phyloP scores from a whole-genome alignment of 1,140 invertebrate genomes.

The Hirudo medicinalis region DNA sequence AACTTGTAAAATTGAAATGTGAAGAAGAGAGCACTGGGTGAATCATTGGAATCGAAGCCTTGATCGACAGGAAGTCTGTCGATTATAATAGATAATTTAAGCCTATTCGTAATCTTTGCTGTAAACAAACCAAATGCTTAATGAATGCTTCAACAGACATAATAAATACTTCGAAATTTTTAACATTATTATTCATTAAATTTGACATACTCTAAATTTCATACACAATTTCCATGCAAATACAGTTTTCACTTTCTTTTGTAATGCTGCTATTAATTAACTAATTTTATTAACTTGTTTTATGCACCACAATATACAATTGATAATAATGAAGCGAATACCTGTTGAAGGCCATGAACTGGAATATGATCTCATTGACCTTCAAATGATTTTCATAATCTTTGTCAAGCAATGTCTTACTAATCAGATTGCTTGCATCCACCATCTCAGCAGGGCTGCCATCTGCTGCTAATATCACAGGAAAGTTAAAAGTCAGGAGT shows the following conservation, averaged over 20 bases:
- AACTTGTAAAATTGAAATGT: conserved; percentile 44
- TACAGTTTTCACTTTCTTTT: too few relatives aligned
- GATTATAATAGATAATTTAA: background rate
- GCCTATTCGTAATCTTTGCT: background rate
- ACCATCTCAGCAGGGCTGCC: conserved; percentile 38
- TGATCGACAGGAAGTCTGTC: background rate
- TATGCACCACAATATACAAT: background rate
- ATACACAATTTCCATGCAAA: too few relatives aligned
- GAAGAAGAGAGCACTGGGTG: conserved; percentile 37
- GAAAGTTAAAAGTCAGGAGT: conserved; percentile 37
- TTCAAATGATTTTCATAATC: conserved; percentile 36
- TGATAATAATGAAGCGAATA: conserved; percentile 14
- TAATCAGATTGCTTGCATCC: conserved; percentile 29
- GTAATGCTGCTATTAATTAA: background rate
- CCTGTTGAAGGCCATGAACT: conserved; percentile 41
- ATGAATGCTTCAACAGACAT: background rate
- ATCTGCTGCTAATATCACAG: conserved; percentile 34
- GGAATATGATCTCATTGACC: conserved; percentile 40
- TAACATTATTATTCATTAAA: background rate
- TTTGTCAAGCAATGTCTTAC: conserved; percentile 27
- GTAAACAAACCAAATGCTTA: background rate
- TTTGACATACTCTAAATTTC: background rate
- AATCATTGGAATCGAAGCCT: background rate
- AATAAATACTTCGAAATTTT: background rate
- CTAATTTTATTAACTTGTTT: background rate